A percentile compares a stretch with the other conserved stretches of the same genome.
These are phyloP conservation scores for Gulo gulo DNA, from an alignment of 2,113 vertebrate species.

Conservation along the genomic window DNA sequence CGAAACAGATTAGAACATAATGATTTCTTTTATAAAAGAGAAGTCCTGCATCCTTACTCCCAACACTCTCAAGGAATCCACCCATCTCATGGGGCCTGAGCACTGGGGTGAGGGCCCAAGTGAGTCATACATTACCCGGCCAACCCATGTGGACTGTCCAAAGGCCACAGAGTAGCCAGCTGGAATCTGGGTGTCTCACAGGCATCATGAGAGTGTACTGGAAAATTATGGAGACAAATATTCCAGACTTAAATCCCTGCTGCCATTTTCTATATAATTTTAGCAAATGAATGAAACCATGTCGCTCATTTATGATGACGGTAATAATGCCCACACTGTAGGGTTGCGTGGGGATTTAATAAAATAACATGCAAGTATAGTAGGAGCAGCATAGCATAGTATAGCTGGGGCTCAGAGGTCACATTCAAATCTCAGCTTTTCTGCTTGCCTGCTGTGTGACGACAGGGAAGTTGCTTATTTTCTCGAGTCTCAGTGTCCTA, in stretches of 20 bases:
- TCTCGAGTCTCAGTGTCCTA: background rate
- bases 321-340: background rate
- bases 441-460: background rate
- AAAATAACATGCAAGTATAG: background rate
- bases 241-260: background rate
- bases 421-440: background rate
- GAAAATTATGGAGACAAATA: background rate
- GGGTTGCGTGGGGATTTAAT: background rate
- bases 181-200: background rate
- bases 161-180: background rate
- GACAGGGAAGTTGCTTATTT: background rate
- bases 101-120: background rate
- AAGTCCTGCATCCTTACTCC: background rate
- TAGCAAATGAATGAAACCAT: background rate
- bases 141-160: background rate
- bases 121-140: background rate
- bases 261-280: background rate
- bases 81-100: background rate
- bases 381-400: background rate
- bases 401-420: background rate
- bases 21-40: background rate
- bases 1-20: background rate
- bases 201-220: background rate
- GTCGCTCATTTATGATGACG: background rate
- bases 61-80: background rate